Percentiles rank a stretch among this genome's conserved stretches.
phyloP scores from a whole-genome alignment of 2,888 invertebrate species.

The Ophion slaviceki region DNA sequence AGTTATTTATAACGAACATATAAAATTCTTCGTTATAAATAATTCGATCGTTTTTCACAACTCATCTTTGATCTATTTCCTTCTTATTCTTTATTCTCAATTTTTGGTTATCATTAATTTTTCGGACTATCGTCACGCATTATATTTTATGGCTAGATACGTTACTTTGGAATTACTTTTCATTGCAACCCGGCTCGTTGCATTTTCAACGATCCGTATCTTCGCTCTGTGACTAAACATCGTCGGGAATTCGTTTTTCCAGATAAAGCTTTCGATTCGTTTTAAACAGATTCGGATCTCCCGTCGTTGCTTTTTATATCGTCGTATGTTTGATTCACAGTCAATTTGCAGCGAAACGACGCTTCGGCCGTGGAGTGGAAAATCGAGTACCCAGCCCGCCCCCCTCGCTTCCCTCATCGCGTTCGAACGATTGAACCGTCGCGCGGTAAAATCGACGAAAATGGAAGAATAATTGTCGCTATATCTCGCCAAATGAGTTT shows the following conservation, averaged over 20 bases:
- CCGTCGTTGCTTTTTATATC: constrained; percentile 19
- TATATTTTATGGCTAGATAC: neutral
- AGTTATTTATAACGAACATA: too few species aligned
- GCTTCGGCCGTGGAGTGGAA: constrained; percentile 7
- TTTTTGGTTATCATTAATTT: neutral
- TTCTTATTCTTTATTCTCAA: too few species aligned
- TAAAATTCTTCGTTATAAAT: too few species aligned
- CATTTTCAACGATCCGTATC: neutral
- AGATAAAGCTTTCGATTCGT: constrained; percentile 8
- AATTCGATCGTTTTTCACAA: too few species aligned
- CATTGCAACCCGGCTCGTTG: neutral
- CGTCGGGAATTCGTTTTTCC: constrained; percentile 18
- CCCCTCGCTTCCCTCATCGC: neutral
- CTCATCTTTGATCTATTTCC: too few species aligned
- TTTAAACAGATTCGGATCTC: constrained; percentile 16
- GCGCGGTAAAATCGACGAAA: constrained; percentile 10
- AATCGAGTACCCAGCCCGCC: neutral
- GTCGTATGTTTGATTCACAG: constrained; percentile 21
- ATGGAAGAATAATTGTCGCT: constrained; percentile 6
- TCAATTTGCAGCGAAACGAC: constrained; percentile 36
- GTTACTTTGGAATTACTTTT: neutral
- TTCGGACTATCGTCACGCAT: neutral
- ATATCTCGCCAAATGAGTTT: neutral
- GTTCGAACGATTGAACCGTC: constrained; percentile 3
- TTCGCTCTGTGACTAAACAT: neutral